Evolutionary conservation across 2,797 vertebrate species (phyloP), one percentile per base, ranked within the genome.

Genomic region (Hippoglossus hippoglossus): DNA sequence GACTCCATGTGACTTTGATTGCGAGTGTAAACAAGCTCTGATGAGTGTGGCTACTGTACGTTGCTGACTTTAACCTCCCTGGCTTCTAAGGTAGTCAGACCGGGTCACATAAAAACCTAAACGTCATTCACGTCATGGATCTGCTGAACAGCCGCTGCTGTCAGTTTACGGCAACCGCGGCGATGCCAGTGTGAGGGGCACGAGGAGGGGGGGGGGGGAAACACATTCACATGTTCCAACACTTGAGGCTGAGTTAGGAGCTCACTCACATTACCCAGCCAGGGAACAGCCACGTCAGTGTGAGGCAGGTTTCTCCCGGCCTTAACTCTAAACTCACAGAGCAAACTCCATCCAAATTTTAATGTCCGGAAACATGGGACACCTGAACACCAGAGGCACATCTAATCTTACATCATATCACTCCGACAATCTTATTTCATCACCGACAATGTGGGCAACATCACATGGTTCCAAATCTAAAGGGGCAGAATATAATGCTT

Each of bases 151-250:
- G 68, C 53, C 58, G 63, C n/a, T 22, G 68, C 71, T 78, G 87
- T 83, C 80, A 73, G 55, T 72, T 72, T 41, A 50, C 47, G 36
- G 24, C 57, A 21, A 51, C 53, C 46, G 46, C 3, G 26, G 36
- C 21, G 7, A 55, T 56, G 71, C 58, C 60, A 79, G 63, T 44
- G 31, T 34, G 47, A 36, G 57, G 46, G 22, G 18, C 15, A 39
- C 9, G 36, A 28, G 36, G 24, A n/a, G 67, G 44, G 51, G 19
- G 49, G 44, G 47, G 19, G 49, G 22, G 63, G 63, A 25, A 44
- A 55, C 73, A 63, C 63, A 63, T 62, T 83, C 67, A 71, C 74
- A 76, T 78, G 77, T 79, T 63, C 58, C 51, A 51, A 52, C 71
- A 46, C 61, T 39, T 28, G 34, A 72, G 67, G 57, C 69, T 6